phyloP scores from a whole-genome alignment of 2,797 vertebrate genomes.

The Chanos chanos region DNA sequence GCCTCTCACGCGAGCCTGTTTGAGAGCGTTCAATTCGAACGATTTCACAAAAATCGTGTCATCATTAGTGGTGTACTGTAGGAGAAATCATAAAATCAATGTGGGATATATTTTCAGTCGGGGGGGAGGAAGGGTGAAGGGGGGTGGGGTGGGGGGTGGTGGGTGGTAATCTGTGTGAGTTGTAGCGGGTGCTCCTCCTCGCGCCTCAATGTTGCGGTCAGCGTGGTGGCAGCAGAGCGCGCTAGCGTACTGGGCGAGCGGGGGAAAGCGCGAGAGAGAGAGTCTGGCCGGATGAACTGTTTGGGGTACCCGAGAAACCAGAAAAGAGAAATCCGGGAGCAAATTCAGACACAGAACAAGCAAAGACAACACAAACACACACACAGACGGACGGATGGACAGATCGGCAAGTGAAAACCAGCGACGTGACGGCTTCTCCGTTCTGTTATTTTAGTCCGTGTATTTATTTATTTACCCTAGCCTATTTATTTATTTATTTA shows the following conservation, averaged over 20 bases:
- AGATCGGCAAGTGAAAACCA: slow-evolving; percentile 76
- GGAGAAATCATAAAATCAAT: too few species aligned
- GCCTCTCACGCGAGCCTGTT: too few species aligned
- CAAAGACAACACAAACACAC: slow-evolving; percentile 70
- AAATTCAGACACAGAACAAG: slow-evolving; percentile 29
- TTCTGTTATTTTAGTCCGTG: slow-evolving; percentile 45
- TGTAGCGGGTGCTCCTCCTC: slow-evolving; percentile 72
- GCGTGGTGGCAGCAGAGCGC: slow-evolving; percentile 77
- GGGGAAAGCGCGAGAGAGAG: too few species aligned
- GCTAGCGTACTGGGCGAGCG: slow-evolving; percentile 75
- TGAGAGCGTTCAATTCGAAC: too few species aligned
- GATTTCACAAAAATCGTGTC: too few species aligned
- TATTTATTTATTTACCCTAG: slow-evolving; percentile 34
- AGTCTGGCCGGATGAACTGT: slow-evolving; percentile 73
- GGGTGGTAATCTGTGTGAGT: slow-evolving; percentile 74
- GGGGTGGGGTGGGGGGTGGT: slow-evolving; percentile 47
- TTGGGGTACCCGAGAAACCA: slow-evolving; percentile 72
- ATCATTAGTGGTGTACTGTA: too few species aligned
- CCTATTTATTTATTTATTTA: slow-evolving; percentile 62
- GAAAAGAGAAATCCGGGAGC: slow-evolving; percentile 42
- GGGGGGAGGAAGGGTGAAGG: slow-evolving; percentile 22
- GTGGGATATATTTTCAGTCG: too few species aligned
- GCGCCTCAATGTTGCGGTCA: slow-evolving; percentile 79
- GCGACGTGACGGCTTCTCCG: slow-evolving; percentile 48
- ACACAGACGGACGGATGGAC: slow-evolving; percentile 77